Evolutionary conservation across 1,140 invertebrate species (phyloP).

Genomic region (Euwallacea similis): DNA sequence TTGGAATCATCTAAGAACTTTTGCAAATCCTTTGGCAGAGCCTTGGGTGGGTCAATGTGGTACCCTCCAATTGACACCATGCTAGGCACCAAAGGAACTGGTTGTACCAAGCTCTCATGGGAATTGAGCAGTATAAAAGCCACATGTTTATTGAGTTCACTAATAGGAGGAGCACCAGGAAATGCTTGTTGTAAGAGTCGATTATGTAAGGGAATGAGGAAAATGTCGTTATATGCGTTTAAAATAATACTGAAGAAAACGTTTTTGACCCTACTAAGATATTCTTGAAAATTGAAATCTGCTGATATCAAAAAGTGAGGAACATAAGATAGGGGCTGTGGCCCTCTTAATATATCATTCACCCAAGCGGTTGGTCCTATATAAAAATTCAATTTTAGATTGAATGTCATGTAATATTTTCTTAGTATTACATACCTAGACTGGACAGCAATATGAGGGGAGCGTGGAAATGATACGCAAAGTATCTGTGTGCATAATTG

Average conservation of each 20-base stretch:
- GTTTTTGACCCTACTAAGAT: constrained; percentile 38
- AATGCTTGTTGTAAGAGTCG: constrained; percentile 52
- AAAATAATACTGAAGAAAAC: constrained; percentile 42
- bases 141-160: constrained; percentile 56
- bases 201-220: constrained; percentile 48
- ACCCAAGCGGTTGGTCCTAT: constrained; percentile 39
- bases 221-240: constrained; percentile 27
- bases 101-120: constrained; percentile 45
- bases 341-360: constrained; percentile 4
- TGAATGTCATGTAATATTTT: constrained; percentile 56
- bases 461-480: constrained; percentile 48
- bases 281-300: neutral
- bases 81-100: constrained; percentile 52
- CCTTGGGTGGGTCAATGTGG: constrained; percentile 49
- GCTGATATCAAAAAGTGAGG: neutral
- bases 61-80: constrained; percentile 58
- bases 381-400: too few species aligned
- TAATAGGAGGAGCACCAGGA: constrained; percentile 55
- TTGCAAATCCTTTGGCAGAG: constrained; percentile 55
- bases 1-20: constrained; percentile 57
- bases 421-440: constrained; percentile 11
- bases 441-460: constrained; percentile 19
- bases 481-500: constrained; percentile 62
- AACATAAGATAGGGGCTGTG: constrained; percentile 1
- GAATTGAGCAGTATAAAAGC: constrained; percentile 58